Conservation (phyloP, 2,113 vertebrate species). For the Heterochromis multidens region DNA sequence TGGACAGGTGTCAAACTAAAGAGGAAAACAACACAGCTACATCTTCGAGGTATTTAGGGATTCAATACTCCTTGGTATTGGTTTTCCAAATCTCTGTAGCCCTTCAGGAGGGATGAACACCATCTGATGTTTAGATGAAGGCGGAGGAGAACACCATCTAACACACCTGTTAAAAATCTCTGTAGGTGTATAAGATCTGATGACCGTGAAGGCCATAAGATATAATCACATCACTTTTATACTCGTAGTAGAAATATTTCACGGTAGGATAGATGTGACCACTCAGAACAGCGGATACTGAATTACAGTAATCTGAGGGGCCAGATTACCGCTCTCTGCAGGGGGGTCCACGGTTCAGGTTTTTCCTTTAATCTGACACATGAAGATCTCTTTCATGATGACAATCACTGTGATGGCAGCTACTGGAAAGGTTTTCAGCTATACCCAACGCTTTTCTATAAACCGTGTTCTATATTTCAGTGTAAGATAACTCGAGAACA, state of each 20-base stretch:
- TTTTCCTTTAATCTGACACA: neutral
- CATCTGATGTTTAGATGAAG: neutral
- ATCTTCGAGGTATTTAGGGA: too few relatives aligned
- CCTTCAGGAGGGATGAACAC: neutral
- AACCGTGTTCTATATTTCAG: neutral
- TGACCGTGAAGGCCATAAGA: accelerated
- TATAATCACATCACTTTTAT: neutral
- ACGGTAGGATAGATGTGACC: neutral
- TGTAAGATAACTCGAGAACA: neutral
- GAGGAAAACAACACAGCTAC: neutral
- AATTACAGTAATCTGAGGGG: too few relatives aligned
- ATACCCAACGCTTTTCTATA: neutral
- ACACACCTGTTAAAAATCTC: neutral
- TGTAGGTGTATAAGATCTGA: too few relatives aligned
- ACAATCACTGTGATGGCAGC: neutral
- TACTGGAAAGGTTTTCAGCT: neutral
- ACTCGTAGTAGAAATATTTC: accelerated
- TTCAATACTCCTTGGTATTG: neutral
- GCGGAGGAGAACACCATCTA: neutral
- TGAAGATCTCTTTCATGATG: neutral
- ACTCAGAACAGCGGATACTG: too few relatives aligned
- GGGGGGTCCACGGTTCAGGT: accelerated
- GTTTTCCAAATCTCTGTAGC: neutral
- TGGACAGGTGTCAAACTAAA: neutral
- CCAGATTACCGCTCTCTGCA: neutral